Conservation (phyloP, 2,113 vertebrate genomes). For the Rhagologus leucostigma region DNA sequence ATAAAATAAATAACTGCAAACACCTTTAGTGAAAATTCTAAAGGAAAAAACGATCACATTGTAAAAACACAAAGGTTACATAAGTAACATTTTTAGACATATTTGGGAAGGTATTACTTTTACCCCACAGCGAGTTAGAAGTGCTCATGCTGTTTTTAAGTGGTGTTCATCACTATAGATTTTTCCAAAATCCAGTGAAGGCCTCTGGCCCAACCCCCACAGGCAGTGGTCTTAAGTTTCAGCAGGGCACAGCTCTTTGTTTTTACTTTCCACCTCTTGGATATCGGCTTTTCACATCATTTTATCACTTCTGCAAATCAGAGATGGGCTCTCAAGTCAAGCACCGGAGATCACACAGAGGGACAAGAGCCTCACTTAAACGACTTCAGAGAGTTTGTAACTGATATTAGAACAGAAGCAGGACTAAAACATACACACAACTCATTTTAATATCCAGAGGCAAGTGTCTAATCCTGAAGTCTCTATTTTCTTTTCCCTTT, state of each 20-base stretch:
- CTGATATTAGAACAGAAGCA: not conserved
- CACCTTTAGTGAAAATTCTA: not conserved
- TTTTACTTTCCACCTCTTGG: not conserved
- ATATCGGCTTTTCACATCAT: not conserved
- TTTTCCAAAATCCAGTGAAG: not conserved
- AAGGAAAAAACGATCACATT: not conserved
- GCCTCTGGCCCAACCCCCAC: accelerated
- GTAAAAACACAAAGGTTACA: not conserved
- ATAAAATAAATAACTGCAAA: not conserved
- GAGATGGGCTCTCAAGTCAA: not conserved
- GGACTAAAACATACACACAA: not conserved
- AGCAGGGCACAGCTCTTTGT: not conserved
- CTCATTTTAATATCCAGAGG: not conserved
- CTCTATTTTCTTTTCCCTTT: not conserved
- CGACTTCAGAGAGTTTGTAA: not conserved
- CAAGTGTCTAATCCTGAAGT: not conserved
- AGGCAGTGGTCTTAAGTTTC: not conserved
- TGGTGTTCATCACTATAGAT: not conserved
- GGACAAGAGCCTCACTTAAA: not conserved
- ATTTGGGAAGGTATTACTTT: not conserved
- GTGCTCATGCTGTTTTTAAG: not conserved
- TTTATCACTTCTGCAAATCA: not conserved
- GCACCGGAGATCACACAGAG: not conserved
- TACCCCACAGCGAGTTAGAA: accelerated
- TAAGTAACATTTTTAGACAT: not conserved